A percentile compares a stretch with the other conserved stretches of the same genome.
phyloP scores from a whole-genome alignment of 2,797 vertebrate species.

The Peromyscus eremicus region DNA sequence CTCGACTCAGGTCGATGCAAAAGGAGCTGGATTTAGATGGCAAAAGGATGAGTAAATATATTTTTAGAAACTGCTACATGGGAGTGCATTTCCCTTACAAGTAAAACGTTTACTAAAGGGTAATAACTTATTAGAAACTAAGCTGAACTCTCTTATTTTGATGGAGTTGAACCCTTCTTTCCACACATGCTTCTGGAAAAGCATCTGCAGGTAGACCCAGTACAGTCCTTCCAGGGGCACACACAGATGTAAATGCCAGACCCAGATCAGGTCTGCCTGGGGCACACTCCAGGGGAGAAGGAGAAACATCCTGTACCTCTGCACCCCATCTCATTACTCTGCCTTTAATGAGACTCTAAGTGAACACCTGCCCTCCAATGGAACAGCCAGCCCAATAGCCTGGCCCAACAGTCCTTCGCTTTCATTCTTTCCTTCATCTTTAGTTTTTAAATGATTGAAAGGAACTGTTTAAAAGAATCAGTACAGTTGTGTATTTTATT shows the following conservation, averaged over 20 bases:
- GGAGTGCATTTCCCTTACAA: slow-evolving; percentile 46
- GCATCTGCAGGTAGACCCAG: background rate
- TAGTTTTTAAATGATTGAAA: background rate
- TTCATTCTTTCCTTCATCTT: background rate
- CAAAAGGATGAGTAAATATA: slow-evolving; percentile 46
- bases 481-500: background rate
- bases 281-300: background rate
- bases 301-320: background rate
- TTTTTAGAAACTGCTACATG: slow-evolving; percentile 39
- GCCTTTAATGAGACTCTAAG: background rate
- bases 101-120: slow-evolving; percentile 21
- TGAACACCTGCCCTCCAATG: background rate
- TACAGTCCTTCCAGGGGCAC: background rate
- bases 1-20: slow-evolving; percentile 14
- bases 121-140: slow-evolving; percentile 14
- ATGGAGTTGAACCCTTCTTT: background rate
- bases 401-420: background rate
- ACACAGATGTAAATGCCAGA: background rate
- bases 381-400: rapidly evolving
- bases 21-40: slow-evolving; percentile 38
- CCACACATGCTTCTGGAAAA: slow-evolving; percentile 35
- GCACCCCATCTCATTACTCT: background rate
- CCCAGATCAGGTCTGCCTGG: background rate
- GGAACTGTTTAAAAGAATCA: background rate
- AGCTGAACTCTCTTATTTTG: slow-evolving; percentile 36